A percentile compares a stretch with the other conserved stretches of the same genome.
Conservation (phyloP, 1,140 invertebrate species). For the Penaeus chinensis region DNA sequence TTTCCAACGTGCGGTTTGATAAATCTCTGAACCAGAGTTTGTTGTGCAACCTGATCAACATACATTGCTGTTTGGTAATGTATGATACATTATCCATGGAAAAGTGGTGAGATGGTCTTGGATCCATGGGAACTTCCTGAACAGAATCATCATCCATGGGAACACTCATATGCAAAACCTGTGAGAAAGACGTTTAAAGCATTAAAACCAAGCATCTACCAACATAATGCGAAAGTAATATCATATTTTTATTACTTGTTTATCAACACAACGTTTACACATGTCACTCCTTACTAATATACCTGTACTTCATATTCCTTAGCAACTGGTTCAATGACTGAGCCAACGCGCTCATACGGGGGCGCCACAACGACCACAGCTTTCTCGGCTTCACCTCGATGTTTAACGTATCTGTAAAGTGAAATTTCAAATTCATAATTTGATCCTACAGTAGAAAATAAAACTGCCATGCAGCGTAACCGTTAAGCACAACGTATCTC, state of each 20-base stretch:
- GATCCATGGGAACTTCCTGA: slow-evolving; percentile 47
- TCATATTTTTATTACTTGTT: too few relatives aligned
- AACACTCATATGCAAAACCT: slow-evolving; percentile 63
- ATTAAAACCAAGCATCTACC: neutral
- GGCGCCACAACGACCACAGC: slow-evolving; percentile 56
- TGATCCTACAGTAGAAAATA: neutral
- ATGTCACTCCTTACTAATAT: neutral
- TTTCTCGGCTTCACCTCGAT: slow-evolving; percentile 45
- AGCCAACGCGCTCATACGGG: slow-evolving; percentile 49
- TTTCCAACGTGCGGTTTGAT: too few relatives aligned
- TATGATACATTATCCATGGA: slow-evolving; percentile 63
- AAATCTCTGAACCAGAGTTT: too few relatives aligned
- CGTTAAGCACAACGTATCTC: neutral
- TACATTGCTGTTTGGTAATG: slow-evolving; percentile 60
- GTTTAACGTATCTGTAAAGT: slow-evolving; percentile 35
- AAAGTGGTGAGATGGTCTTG: slow-evolving; percentile 43
- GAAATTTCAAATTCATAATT: neutral
- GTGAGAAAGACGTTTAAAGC: neutral
- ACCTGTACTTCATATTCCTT: slow-evolving; percentile 57
- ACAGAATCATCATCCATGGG: slow-evolving; percentile 62
- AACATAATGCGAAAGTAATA: neutral
- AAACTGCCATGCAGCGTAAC: too few relatives aligned
- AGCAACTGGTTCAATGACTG: slow-evolving; percentile 38
- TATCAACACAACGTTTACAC: neutral
- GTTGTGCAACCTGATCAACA: neutral